Evolutionary conservation across 2,113 vertebrate species (phyloP).

Genomic region (Anas platyrhynchos): DNA sequence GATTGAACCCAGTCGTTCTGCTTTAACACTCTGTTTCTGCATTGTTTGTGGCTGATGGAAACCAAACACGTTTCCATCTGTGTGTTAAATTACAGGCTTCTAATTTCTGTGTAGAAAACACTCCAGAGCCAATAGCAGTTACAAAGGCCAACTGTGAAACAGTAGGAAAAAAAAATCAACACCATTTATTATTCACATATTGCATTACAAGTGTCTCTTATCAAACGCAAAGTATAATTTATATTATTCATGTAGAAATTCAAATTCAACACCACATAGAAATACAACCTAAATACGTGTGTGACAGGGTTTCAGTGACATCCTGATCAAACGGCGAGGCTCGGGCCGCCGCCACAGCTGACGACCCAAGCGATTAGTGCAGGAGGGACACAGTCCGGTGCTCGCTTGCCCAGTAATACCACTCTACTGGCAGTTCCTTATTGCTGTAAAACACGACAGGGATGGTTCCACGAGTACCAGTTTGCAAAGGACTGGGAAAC

Average conservation of each 20-base stretch:
- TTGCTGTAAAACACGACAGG: constrained; percentile 73
- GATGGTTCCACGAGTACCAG: constrained; percentile 56
- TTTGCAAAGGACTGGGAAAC: constrained; percentile 27
- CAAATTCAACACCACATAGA: constrained; percentile 54
- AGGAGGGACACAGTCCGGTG: constrained; percentile 48
- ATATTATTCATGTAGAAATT: constrained; percentile 72
- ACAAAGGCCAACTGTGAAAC: constrained; percentile 83
- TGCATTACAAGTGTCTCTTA: constrained; percentile 73
- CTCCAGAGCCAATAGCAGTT: constrained; percentile 64
- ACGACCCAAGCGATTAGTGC: constrained; percentile 42
- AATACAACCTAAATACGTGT: constrained; percentile 45
- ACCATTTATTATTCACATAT: constrained; percentile 83
- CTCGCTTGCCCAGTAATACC: constrained; percentile 17
- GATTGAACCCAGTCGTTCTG: not conserved
- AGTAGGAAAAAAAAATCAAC: constrained; percentile 77
- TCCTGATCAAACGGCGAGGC: constrained; percentile 25
- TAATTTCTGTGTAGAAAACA: constrained; percentile 32
- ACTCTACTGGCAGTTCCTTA: constrained; percentile 62
- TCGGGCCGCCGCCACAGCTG: not conserved
- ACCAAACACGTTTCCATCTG: not conserved
- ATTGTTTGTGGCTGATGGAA: not conserved
- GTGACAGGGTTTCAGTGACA: constrained; percentile 67
- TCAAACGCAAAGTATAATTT: constrained; percentile 73
- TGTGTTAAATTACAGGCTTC: constrained; percentile 4
- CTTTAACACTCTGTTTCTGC: not conserved